Percentiles rank a stretch among this genome's conserved stretches.
phyloP scores from a whole-genome alignment of 2,888 invertebrate species.

The Mythimna vitellina region DNA sequence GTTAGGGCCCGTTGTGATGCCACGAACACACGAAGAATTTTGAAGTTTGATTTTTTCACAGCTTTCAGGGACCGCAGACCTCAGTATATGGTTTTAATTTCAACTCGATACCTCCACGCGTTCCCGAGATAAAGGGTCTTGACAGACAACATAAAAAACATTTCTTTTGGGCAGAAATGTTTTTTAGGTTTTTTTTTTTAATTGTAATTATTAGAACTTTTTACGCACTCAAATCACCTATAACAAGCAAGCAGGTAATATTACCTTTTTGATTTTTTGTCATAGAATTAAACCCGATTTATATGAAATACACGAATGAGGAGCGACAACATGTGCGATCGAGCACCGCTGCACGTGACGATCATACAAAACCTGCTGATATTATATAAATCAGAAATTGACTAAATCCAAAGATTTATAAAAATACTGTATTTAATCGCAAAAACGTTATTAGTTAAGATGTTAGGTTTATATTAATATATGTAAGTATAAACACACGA shows the following conservation, averaged over 20 bases:
- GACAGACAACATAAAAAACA: too few species aligned
- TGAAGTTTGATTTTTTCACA: too few species aligned
- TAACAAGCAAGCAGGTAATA: slow-evolving; percentile 3
- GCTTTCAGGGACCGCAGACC: too few species aligned
- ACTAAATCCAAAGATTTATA: not conserved
- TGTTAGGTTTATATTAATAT: not conserved
- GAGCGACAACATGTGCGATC: slow-evolving; percentile 15
- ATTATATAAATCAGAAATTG: slow-evolving; percentile 8
- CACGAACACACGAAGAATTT: too few species aligned
- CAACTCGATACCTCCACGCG: too few species aligned
- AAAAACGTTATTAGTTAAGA: not conserved
- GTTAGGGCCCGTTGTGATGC: too few species aligned
- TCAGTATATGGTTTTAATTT: too few species aligned
- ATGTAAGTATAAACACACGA: not conserved
- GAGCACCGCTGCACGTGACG: slow-evolving; percentile 20
- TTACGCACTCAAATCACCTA: slow-evolving; percentile 2
- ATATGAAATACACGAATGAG: slow-evolving; percentile 19
- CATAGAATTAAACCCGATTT: slow-evolving; percentile 10
- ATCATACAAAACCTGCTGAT: slow-evolving; percentile 3
- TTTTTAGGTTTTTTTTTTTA: too few species aligned
- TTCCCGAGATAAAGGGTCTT: too few species aligned
- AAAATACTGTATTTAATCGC: not conserved
- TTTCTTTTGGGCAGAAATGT: too few species aligned
- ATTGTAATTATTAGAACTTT: not conserved
- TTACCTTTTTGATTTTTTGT: slow-evolving; percentile 1